Evolutionary conservation across 2,888 invertebrate species (phyloP), one percentile per base, ranked within the genome.

Genomic region (Heliconius charithonia): DNA sequence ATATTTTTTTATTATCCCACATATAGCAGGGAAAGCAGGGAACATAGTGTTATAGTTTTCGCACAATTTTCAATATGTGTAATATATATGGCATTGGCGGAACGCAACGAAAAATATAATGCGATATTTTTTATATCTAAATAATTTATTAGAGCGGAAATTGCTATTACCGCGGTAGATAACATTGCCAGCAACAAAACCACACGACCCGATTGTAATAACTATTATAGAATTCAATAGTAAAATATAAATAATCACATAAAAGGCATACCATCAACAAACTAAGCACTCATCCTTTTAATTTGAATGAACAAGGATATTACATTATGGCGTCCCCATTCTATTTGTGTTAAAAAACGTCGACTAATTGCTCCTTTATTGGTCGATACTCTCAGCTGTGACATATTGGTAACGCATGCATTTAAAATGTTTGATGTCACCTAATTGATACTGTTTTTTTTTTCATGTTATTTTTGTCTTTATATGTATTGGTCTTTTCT

Each of bases 351-450:
- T 83, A 80, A 83, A 85, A 83, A 85, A 83, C 81, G 83, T 80
- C 84, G 84, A 81, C 88, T 89, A 89, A 89, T 89, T 88, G 88
- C 83, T 83, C 83, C 84, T 89, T 88, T 89, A 89, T 88, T 88
- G 88, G 85, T 79, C 81, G 85, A 85, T 85, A 86, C 86, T 87
- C 85, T 88, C 86, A 87, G 85, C 86, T 83, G 88, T 89, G 89
- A 89, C 89, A 86, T 87, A 88, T 88, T 87, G 85, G 85, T 86
- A 82, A 78, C 81, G 82, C 73, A 80, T 79, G 85, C 86, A 86
- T 87, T 84, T 82, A 82, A 84, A 75, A 83, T 83, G 85, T 85
- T 85, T 87, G 85, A 86, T 86, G 84, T 83, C 83, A 81, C 80
- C 85, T 85, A 82, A 86, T 85, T 83, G 83, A 69, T 80, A 77